These are phyloP conservation scores for Gallirallus australis DNA, from an alignment of 2,797 vertebrate species.

Conservation along the genomic window DNA sequence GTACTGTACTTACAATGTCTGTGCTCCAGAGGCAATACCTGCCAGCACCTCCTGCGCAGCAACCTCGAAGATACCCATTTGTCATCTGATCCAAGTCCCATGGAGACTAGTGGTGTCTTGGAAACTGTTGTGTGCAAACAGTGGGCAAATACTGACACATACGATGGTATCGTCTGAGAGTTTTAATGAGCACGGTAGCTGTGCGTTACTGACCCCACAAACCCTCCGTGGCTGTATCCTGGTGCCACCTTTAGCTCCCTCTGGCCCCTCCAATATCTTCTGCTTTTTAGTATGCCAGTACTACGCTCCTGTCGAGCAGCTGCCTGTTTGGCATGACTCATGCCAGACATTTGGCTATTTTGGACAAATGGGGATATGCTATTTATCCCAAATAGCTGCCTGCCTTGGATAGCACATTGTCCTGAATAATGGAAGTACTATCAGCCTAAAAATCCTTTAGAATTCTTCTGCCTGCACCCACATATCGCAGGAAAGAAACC, in stretches of 20 bases:
- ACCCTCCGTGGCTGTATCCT: not conserved
- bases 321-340: conserved; percentile 39
- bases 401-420: conserved; percentile 48
- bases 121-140: not conserved
- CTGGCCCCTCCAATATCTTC: not conserved
- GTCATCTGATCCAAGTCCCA: not conserved
- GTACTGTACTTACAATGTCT: accelerated
- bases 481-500: conserved; percentile 27
- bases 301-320: not conserved
- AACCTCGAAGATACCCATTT: not conserved
- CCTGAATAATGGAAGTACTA: conserved; percentile 40
- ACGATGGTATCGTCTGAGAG: accelerated
- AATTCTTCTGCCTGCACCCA: conserved; percentile 32
- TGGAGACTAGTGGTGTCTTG: not conserved
- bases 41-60: not conserved
- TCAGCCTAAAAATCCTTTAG: conserved; percentile 16
- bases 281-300: conserved; percentile 34
- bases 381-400: conserved; percentile 51
- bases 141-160: not conserved
- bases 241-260: conserved; percentile 39
- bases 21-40: not conserved
- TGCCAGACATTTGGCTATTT: conserved; percentile 61
- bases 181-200: not conserved
- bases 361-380: conserved; percentile 51
- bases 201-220: not conserved